Conservation (phyloP, 2,113 vertebrate genomes). For the Nyctibius bracteatus region DNA sequence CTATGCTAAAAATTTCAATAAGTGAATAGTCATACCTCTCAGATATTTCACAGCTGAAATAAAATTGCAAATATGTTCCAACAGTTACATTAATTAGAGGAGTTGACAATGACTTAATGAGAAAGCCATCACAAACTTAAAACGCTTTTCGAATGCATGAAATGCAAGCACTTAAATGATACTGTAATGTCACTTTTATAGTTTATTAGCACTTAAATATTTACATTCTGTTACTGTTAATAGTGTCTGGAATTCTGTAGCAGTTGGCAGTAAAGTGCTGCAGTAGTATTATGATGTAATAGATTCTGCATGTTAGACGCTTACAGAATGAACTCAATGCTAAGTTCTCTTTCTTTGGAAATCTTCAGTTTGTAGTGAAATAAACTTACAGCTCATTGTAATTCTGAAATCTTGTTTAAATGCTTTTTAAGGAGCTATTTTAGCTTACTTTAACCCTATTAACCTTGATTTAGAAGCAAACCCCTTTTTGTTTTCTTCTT, state of each 20-base stretch:
- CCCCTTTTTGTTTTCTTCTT: background rate
- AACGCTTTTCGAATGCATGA: background rate
- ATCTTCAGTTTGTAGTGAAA: background rate
- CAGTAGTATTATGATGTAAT: background rate
- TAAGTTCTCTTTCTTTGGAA: background rate
- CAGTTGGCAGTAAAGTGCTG: background rate
- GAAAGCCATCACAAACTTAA: background rate
- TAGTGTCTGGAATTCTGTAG: background rate
- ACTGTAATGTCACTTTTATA: background rate
- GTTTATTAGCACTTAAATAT: background rate
- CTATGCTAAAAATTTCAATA: background rate
- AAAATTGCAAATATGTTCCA: background rate
- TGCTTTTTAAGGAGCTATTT: background rate
- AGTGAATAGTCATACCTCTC: background rate
- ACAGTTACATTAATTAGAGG: background rate
- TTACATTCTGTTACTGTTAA: background rate
- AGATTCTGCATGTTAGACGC: background rate
- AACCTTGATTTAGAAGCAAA: background rate
- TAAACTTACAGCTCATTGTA: background rate
- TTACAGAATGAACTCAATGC: background rate
- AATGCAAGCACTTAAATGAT: background rate
- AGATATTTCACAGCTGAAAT: background rate
- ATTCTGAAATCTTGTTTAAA: background rate
- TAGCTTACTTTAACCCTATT: background rate
- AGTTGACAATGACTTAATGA: background rate